phyloP scores from a whole-genome alignment of 2,888 invertebrate genomes.

The Biston stratarius region DNA sequence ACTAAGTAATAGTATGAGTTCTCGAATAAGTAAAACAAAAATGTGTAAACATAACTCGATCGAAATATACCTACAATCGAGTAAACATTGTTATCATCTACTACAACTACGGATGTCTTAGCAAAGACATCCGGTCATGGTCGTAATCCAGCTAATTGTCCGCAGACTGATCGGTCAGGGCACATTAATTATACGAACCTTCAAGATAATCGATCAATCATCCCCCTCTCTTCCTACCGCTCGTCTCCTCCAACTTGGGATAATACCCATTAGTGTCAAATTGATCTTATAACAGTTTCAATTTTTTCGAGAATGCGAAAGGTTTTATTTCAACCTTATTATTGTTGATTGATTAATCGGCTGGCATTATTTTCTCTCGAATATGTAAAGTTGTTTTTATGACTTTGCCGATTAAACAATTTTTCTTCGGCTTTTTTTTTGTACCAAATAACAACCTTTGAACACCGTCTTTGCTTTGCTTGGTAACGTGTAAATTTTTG shows the following conservation, averaged over 20 bases:
- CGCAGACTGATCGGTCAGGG: slow-evolving; percentile 59
- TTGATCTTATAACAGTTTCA: slow-evolving; percentile 56
- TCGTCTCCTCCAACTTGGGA: slow-evolving; percentile 47
- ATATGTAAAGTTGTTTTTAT: background rate
- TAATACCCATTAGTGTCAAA: slow-evolving; percentile 69
- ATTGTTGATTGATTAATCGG: slow-evolving; percentile 40
- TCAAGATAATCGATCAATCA: slow-evolving; percentile 73
- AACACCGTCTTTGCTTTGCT: too few species aligned
- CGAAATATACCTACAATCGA: background rate
- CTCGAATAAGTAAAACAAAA: too few species aligned
- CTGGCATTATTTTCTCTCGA: background rate
- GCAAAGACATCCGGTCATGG: slow-evolving; percentile 46
- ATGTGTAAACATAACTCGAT: background rate
- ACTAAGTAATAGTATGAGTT: too few species aligned
- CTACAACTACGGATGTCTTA: slow-evolving; percentile 11
- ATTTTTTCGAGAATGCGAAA: slow-evolving; percentile 35
- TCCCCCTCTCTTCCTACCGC: slow-evolving; percentile 45
- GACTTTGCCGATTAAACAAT: too few species aligned
- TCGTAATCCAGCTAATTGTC: slow-evolving; percentile 61
- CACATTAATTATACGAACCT: slow-evolving; percentile 74
- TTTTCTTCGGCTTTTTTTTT: too few species aligned
- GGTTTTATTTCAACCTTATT: slow-evolving; percentile 41
- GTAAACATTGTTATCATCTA: slow-evolving; percentile 1
- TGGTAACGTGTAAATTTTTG: too few species aligned
- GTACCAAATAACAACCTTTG: too few species aligned